phyloP scores from a whole-genome alignment of 35 echinoderm and acorn worm genomes.

The Chiridota heheva region DNA sequence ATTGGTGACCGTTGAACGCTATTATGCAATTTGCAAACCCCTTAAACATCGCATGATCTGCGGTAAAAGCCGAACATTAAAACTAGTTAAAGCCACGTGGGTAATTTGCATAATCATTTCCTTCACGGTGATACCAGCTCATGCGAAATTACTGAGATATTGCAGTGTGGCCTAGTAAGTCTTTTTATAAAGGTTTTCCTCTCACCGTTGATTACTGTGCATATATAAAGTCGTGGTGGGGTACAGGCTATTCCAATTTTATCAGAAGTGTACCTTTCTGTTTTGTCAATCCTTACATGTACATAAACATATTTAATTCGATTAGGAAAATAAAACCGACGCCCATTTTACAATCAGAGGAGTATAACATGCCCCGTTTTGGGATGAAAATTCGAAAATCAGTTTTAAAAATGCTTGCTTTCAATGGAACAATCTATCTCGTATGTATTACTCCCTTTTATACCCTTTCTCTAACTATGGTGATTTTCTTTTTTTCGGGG shows the following conservation, averaged over 20 bases:
- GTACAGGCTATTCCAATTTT: constrained; percentile 10
- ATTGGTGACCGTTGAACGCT: constrained; percentile 45
- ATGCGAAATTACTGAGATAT: constrained; percentile 12
- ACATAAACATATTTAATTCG: not conserved
- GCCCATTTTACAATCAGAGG: too few species aligned
- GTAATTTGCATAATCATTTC: constrained; percentile 10
- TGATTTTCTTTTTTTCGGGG: constrained; percentile 1
- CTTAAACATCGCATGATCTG: constrained; percentile 41
- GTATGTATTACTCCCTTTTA: constrained; percentile 12
- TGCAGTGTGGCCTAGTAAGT: constrained; percentile 20
- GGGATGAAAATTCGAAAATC: not conserved
- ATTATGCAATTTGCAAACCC: constrained; percentile 59
- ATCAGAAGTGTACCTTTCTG: constrained; percentile 15
- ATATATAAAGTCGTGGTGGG: not conserved
- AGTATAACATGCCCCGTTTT: not conserved
- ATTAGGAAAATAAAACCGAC: not conserved
- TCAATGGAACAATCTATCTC: constrained; percentile 17
- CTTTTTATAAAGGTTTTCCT: not conserved
- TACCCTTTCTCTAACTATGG: not conserved
- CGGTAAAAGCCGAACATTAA: constrained; percentile 17
- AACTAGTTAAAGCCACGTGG: constrained; percentile 20
- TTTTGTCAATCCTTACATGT: constrained; percentile 35
- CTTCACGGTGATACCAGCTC: constrained; percentile 12
- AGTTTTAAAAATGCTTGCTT: constrained; percentile 8
- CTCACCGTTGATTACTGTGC: not conserved